A percentile compares a stretch with the other conserved stretches of the same genome.
phyloP scores from a whole-genome alignment of 2,797 vertebrate genomes.

The Chromobotia macracanthus region DNA sequence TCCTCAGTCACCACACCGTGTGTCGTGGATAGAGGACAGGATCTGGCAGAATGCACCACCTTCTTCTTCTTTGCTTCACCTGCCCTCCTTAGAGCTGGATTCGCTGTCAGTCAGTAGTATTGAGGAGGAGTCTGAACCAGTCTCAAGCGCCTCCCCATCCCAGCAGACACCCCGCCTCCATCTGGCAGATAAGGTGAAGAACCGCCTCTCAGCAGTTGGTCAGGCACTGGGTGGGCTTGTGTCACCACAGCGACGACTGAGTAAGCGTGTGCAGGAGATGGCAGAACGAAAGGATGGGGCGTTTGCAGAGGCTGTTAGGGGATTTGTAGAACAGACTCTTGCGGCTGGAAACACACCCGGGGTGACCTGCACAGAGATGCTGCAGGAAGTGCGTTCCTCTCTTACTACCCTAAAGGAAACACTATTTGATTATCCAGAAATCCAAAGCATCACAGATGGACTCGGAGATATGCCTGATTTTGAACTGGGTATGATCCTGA shows the following conservation, averaged over 20 bases:
- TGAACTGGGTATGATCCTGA: slow-evolving; percentile 74
- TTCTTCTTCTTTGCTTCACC: slow-evolving; percentile 65
- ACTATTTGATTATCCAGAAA: slow-evolving; percentile 75
- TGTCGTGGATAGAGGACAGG: slow-evolving; percentile 84
- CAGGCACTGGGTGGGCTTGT: slow-evolving; percentile 76
- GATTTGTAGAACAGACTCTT: slow-evolving; percentile 66
- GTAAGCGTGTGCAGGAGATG: slow-evolving; percentile 77
- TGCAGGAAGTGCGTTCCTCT: slow-evolving; percentile 83
- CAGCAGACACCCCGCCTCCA: slow-evolving; percentile 55
- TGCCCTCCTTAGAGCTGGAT: slow-evolving; percentile 70
- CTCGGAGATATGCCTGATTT: slow-evolving; percentile 69
- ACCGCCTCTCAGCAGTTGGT: slow-evolving; percentile 80
- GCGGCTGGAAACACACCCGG: slow-evolving; percentile 56
- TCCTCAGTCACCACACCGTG: slow-evolving; percentile 76
- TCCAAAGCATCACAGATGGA: slow-evolving; percentile 74
- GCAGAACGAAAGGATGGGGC: slow-evolving; percentile 71
- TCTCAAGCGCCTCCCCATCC: slow-evolving; percentile 46
- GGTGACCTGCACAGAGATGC: slow-evolving; percentile 72
- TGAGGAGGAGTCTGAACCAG: slow-evolving; percentile 76
- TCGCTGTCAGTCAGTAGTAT: slow-evolving; percentile 81
- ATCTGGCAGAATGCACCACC: slow-evolving; percentile 74
- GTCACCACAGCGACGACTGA: slow-evolving; percentile 74
- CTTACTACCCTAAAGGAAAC: slow-evolving; percentile 79
- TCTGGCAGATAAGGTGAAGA: slow-evolving; percentile 76
- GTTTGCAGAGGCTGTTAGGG: slow-evolving; percentile 73